phyloP scores from a whole-genome alignment of 2,888 invertebrate species.

The Drosophila maculinotata region DNA sequence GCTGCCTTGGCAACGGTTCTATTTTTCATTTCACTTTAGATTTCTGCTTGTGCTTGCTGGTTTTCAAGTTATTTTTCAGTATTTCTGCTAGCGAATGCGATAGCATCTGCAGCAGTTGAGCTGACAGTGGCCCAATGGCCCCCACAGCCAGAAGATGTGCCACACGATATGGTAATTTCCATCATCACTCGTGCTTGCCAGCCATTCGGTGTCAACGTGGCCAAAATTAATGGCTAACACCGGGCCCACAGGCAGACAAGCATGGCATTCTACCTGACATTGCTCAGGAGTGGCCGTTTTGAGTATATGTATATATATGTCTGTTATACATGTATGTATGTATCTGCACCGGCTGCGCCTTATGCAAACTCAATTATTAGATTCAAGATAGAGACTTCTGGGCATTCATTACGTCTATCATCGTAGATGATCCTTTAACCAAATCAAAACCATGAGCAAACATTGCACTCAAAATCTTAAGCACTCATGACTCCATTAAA shows the following conservation, averaged over 20 bases:
- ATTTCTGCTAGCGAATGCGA: constrained; percentile 41
- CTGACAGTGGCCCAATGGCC: constrained; percentile 10
- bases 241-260: constrained; percentile 21
- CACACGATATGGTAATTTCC: constrained; percentile 59
- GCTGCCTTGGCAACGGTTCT: constrained; percentile 51
- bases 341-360: not conserved
- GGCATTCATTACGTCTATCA: constrained; percentile 12
- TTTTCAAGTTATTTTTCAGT: constrained; percentile 32
- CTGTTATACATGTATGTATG: no score
- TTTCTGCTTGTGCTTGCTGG: constrained; percentile 13
- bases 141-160: constrained; percentile 30
- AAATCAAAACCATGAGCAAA: not conserved
- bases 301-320: not conserved
- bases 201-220: constrained; percentile 38
- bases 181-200: constrained; percentile 58
- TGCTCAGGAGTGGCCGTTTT: constrained; percentile 8
- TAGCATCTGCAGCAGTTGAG: constrained; percentile 36
- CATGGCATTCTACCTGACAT: constrained; percentile 31
- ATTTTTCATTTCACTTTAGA: constrained; percentile 25
- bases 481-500: no score
- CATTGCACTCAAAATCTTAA: not conserved
- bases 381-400: constrained; percentile 3
- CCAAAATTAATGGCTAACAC: constrained; percentile 34
- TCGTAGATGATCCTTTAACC: not conserved
- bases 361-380: constrained; percentile 30